Evolutionary conservation across 2,113 vertebrate genomes (phyloP).

Genomic region (Donacobius atricapilla): DNA sequence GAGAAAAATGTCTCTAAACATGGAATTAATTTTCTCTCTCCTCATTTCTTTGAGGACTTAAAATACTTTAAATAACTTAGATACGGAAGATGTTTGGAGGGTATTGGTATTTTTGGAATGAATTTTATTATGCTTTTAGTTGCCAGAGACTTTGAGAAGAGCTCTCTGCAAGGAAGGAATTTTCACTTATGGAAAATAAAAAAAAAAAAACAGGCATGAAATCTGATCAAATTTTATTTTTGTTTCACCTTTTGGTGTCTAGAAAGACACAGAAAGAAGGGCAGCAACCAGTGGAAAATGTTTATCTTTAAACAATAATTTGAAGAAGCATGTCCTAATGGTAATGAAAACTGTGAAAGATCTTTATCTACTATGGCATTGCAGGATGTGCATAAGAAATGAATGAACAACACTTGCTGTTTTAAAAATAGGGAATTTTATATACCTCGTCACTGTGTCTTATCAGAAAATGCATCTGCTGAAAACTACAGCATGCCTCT

Average conservation of each 20-base stretch:
- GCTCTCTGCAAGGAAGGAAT: not conserved
- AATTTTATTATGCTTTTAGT: not conserved
- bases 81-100: not conserved
- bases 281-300: not conserved
- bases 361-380: not conserved
- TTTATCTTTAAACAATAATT: not conserved
- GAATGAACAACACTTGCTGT: not conserved
- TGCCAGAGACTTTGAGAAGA: not conserved
- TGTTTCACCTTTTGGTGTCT: not conserved
- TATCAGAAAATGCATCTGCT: not conserved
- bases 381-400: not conserved
- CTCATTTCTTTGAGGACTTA: not conserved
- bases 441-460: not conserved
- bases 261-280: not conserved
- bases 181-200: not conserved
- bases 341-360: constrained; percentile 1
- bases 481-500: not conserved
- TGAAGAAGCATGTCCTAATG: not conserved
- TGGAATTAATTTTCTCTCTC: not conserved
- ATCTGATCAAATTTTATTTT: not conserved
- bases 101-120: not conserved
- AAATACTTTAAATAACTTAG: not conserved
- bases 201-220: not conserved
- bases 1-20: not conserved
- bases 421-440: not conserved